A percentile compares a stretch with the other conserved stretches of the same genome.
Evolutionary conservation across 1,140 invertebrate genomes (phyloP).

Genomic region (Tetramorium simillimum): DNA sequence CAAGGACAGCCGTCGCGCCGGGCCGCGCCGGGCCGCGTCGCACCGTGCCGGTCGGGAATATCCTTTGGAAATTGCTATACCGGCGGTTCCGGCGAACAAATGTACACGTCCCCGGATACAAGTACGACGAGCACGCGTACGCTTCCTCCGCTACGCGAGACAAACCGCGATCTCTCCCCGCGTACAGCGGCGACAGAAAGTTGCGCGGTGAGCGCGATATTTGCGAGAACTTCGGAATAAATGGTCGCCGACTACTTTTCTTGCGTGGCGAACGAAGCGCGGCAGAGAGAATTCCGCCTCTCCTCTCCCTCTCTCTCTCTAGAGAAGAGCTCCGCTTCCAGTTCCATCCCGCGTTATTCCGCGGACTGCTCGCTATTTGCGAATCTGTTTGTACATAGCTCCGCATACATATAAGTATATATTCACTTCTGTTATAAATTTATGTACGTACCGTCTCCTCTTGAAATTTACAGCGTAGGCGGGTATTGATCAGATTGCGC

Average conservation of each 20-base stretch:
- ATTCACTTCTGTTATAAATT: constrained; percentile 31
- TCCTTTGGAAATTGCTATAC: constrained; percentile 29
- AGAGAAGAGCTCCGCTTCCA: no score
- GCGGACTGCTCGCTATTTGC: constrained; percentile 36
- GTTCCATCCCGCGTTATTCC: neutral
- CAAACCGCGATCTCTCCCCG: constrained; percentile 1
- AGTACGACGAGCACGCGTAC: neutral
- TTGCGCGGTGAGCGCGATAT: constrained; percentile 34
- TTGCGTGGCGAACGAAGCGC: constrained; percentile 18
- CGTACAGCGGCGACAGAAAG: constrained; percentile 47
- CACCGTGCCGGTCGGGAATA: neutral
- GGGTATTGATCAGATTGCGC: constrained; percentile 36
- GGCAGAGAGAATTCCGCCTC: neutral
- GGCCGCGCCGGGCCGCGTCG: neutral
- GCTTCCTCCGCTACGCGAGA: constrained; percentile 11
- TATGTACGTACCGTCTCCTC: constrained; percentile 38
- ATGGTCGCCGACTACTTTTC: constrained; percentile 49
- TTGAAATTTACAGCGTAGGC: constrained; percentile 39
- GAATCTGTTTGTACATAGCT: constrained; percentile 33
- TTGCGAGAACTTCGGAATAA: constrained; percentile 45
- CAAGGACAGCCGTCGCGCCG: neutral
- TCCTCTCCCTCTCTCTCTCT: neutral
- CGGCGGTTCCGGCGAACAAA: constrained; percentile 15
- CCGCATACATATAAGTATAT: constrained; percentile 2
- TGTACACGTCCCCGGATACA: neutral